Evolutionary conservation across 1,140 invertebrate genomes (phyloP), one percentile per base, ranked within the genome.

Genomic region (Nylanderia fulva): DNA sequence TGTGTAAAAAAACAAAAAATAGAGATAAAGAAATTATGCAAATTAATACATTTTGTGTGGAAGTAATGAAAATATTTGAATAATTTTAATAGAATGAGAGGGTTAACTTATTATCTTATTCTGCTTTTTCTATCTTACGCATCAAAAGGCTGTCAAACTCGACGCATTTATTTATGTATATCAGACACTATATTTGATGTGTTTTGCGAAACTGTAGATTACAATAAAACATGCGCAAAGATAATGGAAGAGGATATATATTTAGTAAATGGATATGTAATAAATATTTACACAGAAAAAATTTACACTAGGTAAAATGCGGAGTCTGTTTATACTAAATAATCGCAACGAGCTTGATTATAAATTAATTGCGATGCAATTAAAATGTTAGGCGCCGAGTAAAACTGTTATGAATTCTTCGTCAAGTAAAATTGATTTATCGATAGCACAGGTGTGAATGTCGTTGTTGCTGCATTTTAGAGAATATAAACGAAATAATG

Each of bases 271-370:
- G 33, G 33, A 71, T 56, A 27, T 84, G 72, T 61, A 48, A 66
- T 45, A 61, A 29, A 3, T 69, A 66, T 45, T 24, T 21, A 79
- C 1, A 29, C n/a, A 24, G 21, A 84, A 21, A 63, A 66, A 61
- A 48, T 52, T 60, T 60, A 60, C 52, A 54, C 21, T 1, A 63
- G 13, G 13, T 54, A 66, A 64, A 11, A 90, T 90, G 89, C 88
- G 77, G 89, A 90, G 89, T 90, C 90, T 90, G 89, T 90, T 90
- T 90, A 90, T 90, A 90, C 87, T 82, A 72, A 72, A 71, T 82
- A 45, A 60, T 58, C 21, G 6, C 56, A 71, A 80, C 15, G 54
- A 82, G n/a, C 13, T 33, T 71, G 39, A 82, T 42, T 11, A 33
- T 72, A 33, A 63, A 42, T 42, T 79, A 27, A 79, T 82, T 82